These are phyloP conservation scores for Amniataba percoides DNA, from an alignment of 2,797 vertebrate genomes.

Conservation along the genomic window DNA sequence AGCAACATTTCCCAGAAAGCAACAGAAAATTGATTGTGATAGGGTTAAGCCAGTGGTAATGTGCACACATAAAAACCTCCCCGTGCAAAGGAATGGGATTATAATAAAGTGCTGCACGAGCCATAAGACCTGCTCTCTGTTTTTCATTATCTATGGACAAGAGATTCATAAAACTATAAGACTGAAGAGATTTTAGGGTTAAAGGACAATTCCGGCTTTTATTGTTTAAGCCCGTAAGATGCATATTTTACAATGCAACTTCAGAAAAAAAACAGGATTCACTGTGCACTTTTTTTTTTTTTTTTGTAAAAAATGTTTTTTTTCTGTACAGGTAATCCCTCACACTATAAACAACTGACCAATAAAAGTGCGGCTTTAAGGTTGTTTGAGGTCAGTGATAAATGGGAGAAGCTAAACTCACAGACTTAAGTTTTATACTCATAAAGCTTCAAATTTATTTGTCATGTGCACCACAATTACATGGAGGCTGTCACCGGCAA, in stretches of 20 bases:
- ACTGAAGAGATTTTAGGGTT: constrained; percentile 39
- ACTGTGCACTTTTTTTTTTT: not conserved
- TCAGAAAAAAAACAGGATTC: not conserved
- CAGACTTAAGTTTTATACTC: not conserved
- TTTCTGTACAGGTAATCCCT: not conserved
- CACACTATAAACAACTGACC: no score
- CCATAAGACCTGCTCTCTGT: constrained; percentile 42
- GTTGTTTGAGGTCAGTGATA: not conserved
- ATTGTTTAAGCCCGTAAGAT: constrained; percentile 1
- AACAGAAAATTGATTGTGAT: constrained; percentile 66
- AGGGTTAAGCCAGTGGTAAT: constrained; percentile 58
- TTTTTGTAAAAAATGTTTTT: not conserved
- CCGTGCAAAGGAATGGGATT: constrained; percentile 57
- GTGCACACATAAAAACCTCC: constrained; percentile 35
- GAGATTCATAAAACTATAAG: constrained; percentile 42
- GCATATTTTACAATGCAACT: not conserved
- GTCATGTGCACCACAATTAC: no score
- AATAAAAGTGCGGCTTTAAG: not conserved
- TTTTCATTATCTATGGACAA: constrained; percentile 62
- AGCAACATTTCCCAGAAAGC: constrained; percentile 55
- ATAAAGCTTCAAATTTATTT: no score
- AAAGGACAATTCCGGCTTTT: constrained; percentile 41
- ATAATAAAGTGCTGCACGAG: constrained; percentile 64
- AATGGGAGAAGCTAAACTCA: not conserved
- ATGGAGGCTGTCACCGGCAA: no score